Base-by-base conservation (phyloP, 2,797 vertebrate species). In the Chiropotes sagulatus region DNA sequence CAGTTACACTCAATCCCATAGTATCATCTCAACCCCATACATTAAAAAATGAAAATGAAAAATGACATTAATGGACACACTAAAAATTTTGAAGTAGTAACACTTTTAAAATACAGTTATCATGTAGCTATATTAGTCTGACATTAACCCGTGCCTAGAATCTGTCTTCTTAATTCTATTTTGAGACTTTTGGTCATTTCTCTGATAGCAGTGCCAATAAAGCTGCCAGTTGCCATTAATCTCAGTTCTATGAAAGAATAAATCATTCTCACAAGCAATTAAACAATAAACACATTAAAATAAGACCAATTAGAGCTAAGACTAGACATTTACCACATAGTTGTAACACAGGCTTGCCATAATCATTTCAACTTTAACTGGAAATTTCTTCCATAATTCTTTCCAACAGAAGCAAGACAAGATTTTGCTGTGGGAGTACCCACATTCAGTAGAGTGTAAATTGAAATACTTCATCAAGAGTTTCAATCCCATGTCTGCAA, bases 201-300 rank as follows among this genome's bases (percentile, higher is more conserved):
- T 92, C 75, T 95, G 92, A 93, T 73, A 88, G 57, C 17, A 79
- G 75, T 90, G 92, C 88, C 96, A 97, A 96, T 96, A 97, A 94
- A 94, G 54, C 80, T 2, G 0, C 85, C 92, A 86, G 79, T 89
- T 95, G 46, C 70, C 93, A 97, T 98, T 97, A 97, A 97, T 98
- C 95, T 97, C 88, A 96, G 79, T 96, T 96, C 96, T 92, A 28
- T 91, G 88, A 93, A 97, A 89, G 90, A 97, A 72, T 97, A 96
- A 97, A 96, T 97, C 95, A 97, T 93, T 88, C 93, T 78, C 39
- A 92, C 87, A 94, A 95, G 96, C 95, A 98, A 97, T 98, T 97
- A 97, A 97, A 96, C 86, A 97, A 96, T 94, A 96, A 94, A 88
- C 36, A 44, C n/a, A 89, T 96, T 93, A 97, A 96, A 98, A 90